Evolutionary conservation across 2,113 vertebrate genomes (phyloP).

Genomic region (Cisticola juncidis): DNA sequence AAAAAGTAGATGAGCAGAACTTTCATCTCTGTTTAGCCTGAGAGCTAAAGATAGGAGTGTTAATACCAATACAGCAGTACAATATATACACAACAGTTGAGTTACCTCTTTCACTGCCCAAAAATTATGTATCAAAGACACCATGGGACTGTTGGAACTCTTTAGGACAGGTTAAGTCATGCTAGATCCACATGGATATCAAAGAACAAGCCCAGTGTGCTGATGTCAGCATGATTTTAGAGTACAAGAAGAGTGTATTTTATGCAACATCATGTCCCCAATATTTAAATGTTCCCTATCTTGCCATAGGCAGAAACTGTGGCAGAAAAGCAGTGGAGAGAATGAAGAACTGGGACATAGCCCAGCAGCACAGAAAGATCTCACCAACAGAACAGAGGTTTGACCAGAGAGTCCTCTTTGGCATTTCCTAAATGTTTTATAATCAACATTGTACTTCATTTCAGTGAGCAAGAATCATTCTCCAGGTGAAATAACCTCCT

Average conservation of each 20-base stretch:
- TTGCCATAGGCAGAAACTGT: fast-evolving
- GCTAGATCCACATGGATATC: neutral
- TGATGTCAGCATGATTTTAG: neutral
- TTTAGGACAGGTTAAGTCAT: neutral
- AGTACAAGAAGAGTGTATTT: neutral
- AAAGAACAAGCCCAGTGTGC: neutral
- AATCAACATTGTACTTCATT: neutral
- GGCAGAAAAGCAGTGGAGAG: neutral
- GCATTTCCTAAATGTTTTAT: neutral
- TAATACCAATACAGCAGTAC: neutral
- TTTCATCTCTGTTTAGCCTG: constrained; percentile 1
- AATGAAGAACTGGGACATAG: neutral
- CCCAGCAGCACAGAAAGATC: neutral
- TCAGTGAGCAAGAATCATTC: neutral
- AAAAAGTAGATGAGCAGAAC: neutral
- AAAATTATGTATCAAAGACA: neutral
- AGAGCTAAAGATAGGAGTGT: neutral
- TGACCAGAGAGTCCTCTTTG: neutral
- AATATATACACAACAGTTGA: neutral
- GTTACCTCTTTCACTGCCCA: neutral
- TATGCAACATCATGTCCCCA: neutral
- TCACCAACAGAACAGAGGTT: neutral
- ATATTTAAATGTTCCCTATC: neutral
- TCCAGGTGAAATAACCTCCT: neutral
- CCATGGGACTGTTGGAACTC: neutral